Base-by-base conservation (phyloP, 2,888 invertebrate species). In the Glomeris marginata region DNA sequence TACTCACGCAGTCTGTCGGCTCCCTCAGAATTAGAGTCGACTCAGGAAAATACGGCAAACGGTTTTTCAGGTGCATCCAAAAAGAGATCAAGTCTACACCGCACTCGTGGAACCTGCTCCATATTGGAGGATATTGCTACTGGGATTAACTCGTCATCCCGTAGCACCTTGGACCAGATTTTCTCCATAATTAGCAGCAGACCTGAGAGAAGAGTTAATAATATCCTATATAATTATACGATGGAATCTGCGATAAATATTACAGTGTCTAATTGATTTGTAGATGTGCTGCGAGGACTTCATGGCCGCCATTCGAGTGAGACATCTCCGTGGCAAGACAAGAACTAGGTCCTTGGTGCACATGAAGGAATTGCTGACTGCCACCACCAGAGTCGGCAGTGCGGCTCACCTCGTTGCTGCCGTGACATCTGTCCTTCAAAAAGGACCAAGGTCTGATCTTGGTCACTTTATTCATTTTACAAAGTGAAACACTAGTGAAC, bases 371-470 rank as follows among this genome's bases (percentile, higher is more conserved):
- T 53, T 66, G 4, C 53, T 66, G 54, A 61, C 62, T 2, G 64
- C 65, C 1, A 64, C 66, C 4, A 59, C 62, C 2, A 52, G 60
- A 40, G 63, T 64, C 13, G 64, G 63, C 1, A 62, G 64, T 5
- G 64, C 64, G 40, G 64, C 65, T 15, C 65, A 66, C 56, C 59
- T 66, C 2, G 63, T 66, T 37, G 62, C 65, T 22, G 64, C 64
- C n/a, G 65, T 65, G 3, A 63, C 65, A 5, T 64, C 64, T 20
- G 65, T 66, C 2, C 56, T 66, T 18, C 60, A 64, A 48, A 59
- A 60, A 52, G 66, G 66, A 21, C 65, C 66, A 21, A 61, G 61
- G 63, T 64, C 49, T 43, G 54, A n/a, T n/a, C n/a, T n/a, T n/a
- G 46, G n/a, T n/a, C n/a, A n/a, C n/a, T n/a, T n/a, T n/a, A n/a